Conservation (phyloP, 1,140 invertebrate genomes). For the Pogonomyrmex californicus region DNA sequence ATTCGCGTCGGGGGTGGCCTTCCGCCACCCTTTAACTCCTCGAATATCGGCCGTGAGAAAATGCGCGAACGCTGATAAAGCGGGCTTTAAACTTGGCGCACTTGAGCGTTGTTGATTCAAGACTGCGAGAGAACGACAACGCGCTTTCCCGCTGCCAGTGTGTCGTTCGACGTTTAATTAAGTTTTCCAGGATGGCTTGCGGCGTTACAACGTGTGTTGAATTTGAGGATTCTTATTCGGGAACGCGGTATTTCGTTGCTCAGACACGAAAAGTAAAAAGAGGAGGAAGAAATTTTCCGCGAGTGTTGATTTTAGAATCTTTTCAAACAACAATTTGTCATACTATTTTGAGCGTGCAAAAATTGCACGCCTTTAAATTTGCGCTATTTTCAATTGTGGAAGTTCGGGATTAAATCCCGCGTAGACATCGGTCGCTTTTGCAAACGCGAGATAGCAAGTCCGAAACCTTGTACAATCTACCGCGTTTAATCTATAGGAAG, state of each 20-base stretch:
- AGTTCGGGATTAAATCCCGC: constrained; percentile 21
- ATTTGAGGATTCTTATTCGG: neutral
- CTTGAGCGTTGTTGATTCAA: constrained; percentile 8
- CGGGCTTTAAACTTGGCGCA: neutral
- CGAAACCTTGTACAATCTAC: constrained; percentile 16
- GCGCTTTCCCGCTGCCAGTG: neutral
- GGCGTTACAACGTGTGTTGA: neutral
- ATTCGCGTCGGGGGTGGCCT: neutral
- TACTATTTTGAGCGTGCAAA: neutral
- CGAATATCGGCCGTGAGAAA: constrained; percentile 14
- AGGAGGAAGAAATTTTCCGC: neutral
- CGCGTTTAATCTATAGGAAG: constrained; percentile 40
- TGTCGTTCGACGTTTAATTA: constrained; percentile 37
- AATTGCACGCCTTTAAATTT: neutral
- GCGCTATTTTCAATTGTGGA: neutral
- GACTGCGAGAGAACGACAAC: neutral
- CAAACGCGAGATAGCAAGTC: neutral
- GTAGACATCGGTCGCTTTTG: constrained; percentile 1
- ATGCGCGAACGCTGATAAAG: constrained; percentile 35
- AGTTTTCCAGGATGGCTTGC: constrained; percentile 13
- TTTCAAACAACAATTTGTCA: neutral
- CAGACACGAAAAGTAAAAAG: neutral
- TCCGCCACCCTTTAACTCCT: neutral
- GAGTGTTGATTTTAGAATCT: neutral
- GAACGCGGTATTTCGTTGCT: neutral